Evolutionary conservation across 1,140 invertebrate genomes (phyloP), one percentile per base, ranked within the genome.

Genomic region (Sarcophaga bullata): DNA sequence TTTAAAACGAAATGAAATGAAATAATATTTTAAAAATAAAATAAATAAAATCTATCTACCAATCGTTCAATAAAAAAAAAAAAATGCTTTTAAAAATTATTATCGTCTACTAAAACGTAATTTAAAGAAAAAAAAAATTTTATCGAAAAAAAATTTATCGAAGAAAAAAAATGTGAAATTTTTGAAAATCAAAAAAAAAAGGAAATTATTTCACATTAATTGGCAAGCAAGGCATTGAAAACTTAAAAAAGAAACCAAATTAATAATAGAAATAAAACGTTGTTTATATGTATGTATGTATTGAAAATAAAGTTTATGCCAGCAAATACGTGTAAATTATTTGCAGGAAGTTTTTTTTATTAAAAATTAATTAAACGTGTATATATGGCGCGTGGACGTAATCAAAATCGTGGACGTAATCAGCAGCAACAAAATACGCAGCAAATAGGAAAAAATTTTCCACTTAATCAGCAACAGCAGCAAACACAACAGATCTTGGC

Each of bases 301-400:
- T 37, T 37, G 25, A 1, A 37, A 37, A 37, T n/a, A 7, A n/a
- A 58, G 54, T 58, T 58, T n/a, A n/a, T 15, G n/a, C n/a, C n/a
- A n/a, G 62, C 62, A 68, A 68, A 58, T 58, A 58, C 15, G 15
- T 58, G n/a, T 58, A 15, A n/a, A 19, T 68, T 68, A 37, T 1
- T n/a, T 78, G 48, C 75, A 50, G 75, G 75, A 78, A 78, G 49
- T 78, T 50, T 50, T 78, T 78, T 50, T 78, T 19, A 50, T 50
- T 50, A 25, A 8, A 19, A 78, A 78, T 19, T 78, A 68, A 78
- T 78, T 78, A 52, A 68, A 68, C 37, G 48, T 83, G 48, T 83
- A 75, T 83, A 73, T 81, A 90, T 90, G 88, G 88, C 88, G 85
- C 89, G 87, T 84, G 88, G 88, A 86, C 88, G 88, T 85, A 88